phyloP scores from a whole-genome alignment of 2,888 invertebrate genomes.

The Anorthoa munda region DNA sequence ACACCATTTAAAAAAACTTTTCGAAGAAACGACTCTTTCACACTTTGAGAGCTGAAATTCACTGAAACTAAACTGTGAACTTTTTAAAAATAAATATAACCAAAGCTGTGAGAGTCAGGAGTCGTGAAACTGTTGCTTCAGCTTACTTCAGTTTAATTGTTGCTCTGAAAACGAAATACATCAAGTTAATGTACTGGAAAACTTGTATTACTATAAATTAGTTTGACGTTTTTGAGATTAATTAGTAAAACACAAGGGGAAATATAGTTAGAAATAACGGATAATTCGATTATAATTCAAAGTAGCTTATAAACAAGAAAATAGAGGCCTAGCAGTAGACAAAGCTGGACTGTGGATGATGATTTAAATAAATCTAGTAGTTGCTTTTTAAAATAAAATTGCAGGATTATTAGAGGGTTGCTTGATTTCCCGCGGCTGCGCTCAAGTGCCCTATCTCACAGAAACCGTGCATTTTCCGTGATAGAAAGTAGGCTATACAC shows the following conservation, averaged over 20 bases:
- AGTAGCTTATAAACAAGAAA: too few species aligned
- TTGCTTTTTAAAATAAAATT: not conserved
- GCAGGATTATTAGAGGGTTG: not conserved
- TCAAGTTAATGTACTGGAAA: conserved; percentile 8
- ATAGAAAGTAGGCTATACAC: too few species aligned
- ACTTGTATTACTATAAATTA: not conserved
- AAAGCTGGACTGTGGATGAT: too few species aligned
- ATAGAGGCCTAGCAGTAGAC: too few species aligned
- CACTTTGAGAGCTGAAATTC: not conserved
- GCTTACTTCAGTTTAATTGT: conserved; percentile 19
- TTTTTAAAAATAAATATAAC: conserved; percentile 7
- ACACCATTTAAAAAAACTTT: not conserved
- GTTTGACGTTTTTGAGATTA: not conserved
- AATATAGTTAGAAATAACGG: not conserved
- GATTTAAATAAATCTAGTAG: too few species aligned
- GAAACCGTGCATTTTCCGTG: too few species aligned
- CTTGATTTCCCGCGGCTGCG: too few species aligned
- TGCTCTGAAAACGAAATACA: conserved; percentile 7
- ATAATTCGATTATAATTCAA: not conserved
- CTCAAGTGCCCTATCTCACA: too few species aligned
- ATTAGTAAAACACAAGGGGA: not conserved
- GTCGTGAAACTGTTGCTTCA: conserved; percentile 40
- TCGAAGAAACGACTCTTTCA: not conserved
- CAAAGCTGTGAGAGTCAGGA: not conserved
- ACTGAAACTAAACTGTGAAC: not conserved